phyloP scores from a whole-genome alignment of 2,888 invertebrate species.

The Hypselothyrea guttata region DNA sequence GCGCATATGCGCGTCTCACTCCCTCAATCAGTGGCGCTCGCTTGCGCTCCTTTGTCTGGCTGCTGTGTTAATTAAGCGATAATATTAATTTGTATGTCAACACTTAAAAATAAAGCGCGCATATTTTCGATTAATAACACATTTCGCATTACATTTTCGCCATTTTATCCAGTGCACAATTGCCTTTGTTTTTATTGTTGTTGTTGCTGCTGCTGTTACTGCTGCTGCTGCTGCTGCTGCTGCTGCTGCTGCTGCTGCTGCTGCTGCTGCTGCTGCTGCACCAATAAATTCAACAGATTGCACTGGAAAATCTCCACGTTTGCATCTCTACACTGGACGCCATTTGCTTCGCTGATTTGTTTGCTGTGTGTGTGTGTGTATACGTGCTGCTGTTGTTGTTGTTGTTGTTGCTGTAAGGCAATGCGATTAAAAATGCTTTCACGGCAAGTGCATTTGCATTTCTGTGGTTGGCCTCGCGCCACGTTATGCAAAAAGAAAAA shows the following conservation, averaged over 20 bases:
- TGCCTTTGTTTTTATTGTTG: slow-evolving; percentile 45
- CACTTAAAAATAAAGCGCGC: slow-evolving; percentile 75
- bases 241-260: slow-evolving; percentile 32
- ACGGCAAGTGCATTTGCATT: slow-evolving; percentile 76
- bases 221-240: slow-evolving; percentile 17
- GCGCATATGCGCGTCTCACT: not conserved
- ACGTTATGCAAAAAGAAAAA: slow-evolving; percentile 8
- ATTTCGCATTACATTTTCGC: slow-evolving; percentile 62
- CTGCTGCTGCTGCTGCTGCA: slow-evolving; percentile 21
- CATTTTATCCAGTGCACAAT: slow-evolving; percentile 55
- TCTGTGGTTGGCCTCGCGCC: slow-evolving; percentile 56
- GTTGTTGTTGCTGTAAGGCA: slow-evolving; percentile 21
- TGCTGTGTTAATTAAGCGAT: slow-evolving; percentile 81
- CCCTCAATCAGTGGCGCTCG: slow-evolving; percentile 7
- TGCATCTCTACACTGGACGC: slow-evolving; percentile 50
- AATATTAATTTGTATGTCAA: slow-evolving; percentile 82
- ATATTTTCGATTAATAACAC: slow-evolving; percentile 75
- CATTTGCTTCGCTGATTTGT: slow-evolving; percentile 41
- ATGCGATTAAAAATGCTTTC: slow-evolving; percentile 78
- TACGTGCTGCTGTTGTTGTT: slow-evolving; percentile 18
- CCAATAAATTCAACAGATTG: slow-evolving; percentile 77
- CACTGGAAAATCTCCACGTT: slow-evolving; percentile 58
- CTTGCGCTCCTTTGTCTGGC: slow-evolving; percentile 33
- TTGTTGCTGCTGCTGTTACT: slow-evolving; percentile 13
- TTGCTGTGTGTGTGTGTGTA: slow-evolving; percentile 12